Conservation (phyloP, 1,140 invertebrate species). For the Aphelenchoides besseyi region DNA sequence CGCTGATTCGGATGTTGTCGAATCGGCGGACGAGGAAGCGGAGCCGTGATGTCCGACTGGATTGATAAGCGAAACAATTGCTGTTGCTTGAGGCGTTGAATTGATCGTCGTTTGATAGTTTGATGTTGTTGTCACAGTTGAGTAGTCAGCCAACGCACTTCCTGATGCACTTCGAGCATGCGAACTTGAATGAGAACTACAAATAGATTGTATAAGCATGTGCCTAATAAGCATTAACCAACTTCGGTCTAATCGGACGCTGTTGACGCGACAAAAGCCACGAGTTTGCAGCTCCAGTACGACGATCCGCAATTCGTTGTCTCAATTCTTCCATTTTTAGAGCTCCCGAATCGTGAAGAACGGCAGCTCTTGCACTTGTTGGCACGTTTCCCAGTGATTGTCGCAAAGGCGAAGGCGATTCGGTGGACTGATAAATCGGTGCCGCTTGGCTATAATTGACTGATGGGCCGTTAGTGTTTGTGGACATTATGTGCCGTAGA, state of each 20-base stretch:
- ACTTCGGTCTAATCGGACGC: not conserved
- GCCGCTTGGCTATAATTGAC: not conserved
- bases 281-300: slow-evolving; percentile 7
- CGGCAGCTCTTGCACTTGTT: slow-evolving; percentile 33
- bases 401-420: slow-evolving; percentile 12
- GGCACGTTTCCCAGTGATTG: slow-evolving; percentile 34
- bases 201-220: no score
- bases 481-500: slow-evolving; percentile 6
- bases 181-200: no score
- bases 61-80: slow-evolving; percentile 18
- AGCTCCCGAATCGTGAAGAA: slow-evolving; percentile 22
- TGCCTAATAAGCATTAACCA: no score
- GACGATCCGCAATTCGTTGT: slow-evolving; percentile 32
- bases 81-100: not conserved
- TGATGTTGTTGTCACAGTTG: not conserved
- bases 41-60: slow-evolving; percentile 15
- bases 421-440: not conserved
- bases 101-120: not conserved
- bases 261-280: not conserved
- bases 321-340: slow-evolving; percentile 35
- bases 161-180: slow-evolving; percentile 10
- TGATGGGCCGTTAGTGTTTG: not conserved
- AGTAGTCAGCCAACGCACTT: slow-evolving; percentile 3
- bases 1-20: not conserved
- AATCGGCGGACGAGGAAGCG: slow-evolving; percentile 20